Evolutionary conservation across 2,113 vertebrate species (phyloP).

Genomic region (Capreolus pygargus): DNA sequence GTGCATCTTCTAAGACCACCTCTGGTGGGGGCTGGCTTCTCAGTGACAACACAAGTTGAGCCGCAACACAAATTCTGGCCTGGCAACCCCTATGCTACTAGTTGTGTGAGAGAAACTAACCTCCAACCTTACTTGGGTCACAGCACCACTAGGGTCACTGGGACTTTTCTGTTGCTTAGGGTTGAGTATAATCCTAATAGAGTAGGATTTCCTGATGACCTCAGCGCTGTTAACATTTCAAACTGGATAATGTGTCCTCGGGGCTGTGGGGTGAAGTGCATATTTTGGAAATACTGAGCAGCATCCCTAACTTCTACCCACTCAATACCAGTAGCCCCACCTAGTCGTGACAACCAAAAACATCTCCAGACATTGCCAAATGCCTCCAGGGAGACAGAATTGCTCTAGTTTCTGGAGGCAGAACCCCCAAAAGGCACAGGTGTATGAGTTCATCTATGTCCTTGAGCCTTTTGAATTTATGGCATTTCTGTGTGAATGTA

Average conservation of each 20-base stretch:
- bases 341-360: background rate
- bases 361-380: background rate
- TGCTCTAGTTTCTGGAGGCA: background rate
- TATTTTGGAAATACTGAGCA: background rate
- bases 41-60: background rate
- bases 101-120: background rate
- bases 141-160: background rate
- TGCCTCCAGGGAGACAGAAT: background rate
- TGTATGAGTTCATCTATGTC: background rate
- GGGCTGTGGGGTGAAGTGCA: fast-evolving
- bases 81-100: background rate
- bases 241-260: background rate
- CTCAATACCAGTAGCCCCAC: background rate
- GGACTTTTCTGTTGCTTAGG: background rate
- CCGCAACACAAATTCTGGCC: background rate
- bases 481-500: background rate
- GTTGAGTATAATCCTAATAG: background rate
- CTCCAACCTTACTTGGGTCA: background rate
- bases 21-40: background rate
- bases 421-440: background rate
- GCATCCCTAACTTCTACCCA: background rate
- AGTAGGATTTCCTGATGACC: background rate
- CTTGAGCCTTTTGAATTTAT: background rate
- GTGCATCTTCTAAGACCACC: background rate
- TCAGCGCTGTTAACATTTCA: background rate